Evolutionary conservation across 2,113 vertebrate species (phyloP), one percentile per base, ranked within the genome.

Genomic region (Mesitornis unicolor): DNA sequence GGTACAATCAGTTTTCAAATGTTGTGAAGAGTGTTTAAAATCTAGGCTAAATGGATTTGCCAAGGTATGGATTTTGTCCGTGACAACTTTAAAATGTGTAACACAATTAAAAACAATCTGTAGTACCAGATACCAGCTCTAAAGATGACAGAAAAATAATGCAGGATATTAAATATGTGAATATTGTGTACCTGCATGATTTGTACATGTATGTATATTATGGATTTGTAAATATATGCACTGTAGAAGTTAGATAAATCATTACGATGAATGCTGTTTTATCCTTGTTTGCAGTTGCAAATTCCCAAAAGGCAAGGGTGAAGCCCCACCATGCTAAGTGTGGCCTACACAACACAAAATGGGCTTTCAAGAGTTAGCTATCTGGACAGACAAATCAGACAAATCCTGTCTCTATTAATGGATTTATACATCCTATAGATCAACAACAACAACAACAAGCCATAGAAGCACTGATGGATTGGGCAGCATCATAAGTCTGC

Each of bases 31-130:
- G 96, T 90, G 89, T 94, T 96, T 97, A 92, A 96, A 95, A 84
- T 94, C 90, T 15, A 61, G 82, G 33, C 84, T 96, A 92, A 96
- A 89, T 85, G 93, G 89, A 90, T 97, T 97, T 97, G 96, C 93
- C 94, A 97, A 97, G 94, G 94, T 64, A 97, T 95, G 94, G 94
- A 67, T 84, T 95, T 96, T 92, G 92, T 97, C 94, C 89, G 4
- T 7, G 63, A 94, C 90, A 95, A 84, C 76, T 92, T 87, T 70
- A 43, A 61, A 94, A 84, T 3, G 54, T 42, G 71, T 21, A 68
- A 78, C n/a, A 60, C 64, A 86, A 95, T 40, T 64, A 53, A 77
- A 84, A 90, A 1, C 25, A 12, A 60, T 22, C 54, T n/a, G 43
- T 6, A 51, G 38, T 26, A 31, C 51, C 54, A 89, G 59, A 60